Evolutionary conservation across 2,888 invertebrate species (phyloP), one percentile per base, ranked within the genome.

Genomic region (Ormyrus labotus): DNA sequence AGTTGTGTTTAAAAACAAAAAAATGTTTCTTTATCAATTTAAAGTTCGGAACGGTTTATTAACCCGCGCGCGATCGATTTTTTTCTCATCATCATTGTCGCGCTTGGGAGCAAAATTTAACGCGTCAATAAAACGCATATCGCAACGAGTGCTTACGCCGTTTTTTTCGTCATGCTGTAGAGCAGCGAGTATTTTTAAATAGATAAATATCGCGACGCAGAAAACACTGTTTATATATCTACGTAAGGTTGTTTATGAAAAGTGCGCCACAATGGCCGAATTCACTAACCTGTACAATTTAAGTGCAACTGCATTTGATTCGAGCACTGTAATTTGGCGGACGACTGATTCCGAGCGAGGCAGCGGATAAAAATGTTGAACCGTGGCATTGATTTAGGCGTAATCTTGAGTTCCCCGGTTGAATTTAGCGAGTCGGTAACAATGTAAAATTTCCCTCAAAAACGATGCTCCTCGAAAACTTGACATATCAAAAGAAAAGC

Each of bases 241-340:
- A 61, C 57, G 67, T 63, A 10, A 77, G 34, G 34, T 34, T 81
- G 74, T 80, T 82, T 78, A 81, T 81, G 58, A 83, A 75, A 80
- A 80, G 71, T 78, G 69, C 75, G 69, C 72, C 70, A 78, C 78
- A 84, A 83, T 82, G 79, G 81, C 34, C 81, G 81, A 80, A 69
- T 60, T 19, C 45, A 83, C 83, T 83, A 84, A 84, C 84, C 84
- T 83, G 73, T 34, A 47, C 69, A 11, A 65, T 67, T 53, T 55
- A 61, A 64, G 68, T 6, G 34, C 19, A 19, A 19, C 19, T 19
- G 19, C 11, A 70, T 13, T 70, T 57, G 47, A 75, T 51, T 68
- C 60, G 47, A 19, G 51, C 67, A 75, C 11, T 75, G 67, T 34
- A 71, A 60, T 60, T 60, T 53, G 55, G 47, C 51, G 19, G 58